Evolutionary conservation across 2,113 vertebrate species (phyloP).

Genomic region (Vanacampus margaritifer): DNA sequence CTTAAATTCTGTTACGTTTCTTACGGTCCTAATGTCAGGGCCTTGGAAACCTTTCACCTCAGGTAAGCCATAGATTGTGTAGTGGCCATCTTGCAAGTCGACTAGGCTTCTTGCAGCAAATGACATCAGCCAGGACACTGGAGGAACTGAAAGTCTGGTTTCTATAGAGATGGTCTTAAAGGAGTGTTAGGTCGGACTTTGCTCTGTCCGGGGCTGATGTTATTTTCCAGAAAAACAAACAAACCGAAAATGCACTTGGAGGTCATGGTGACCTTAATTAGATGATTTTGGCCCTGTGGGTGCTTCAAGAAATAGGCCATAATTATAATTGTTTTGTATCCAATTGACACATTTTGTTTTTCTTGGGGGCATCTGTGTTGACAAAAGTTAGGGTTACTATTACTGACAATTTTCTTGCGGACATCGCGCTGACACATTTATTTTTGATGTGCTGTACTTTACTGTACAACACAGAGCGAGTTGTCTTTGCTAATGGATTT

Average conservation of each 20-base stretch:
- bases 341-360: neutral
- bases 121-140: conserved; percentile 9
- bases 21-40: neutral
- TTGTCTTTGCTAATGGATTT: conserved; percentile 30
- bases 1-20: neutral
- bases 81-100: conserved; percentile 7
- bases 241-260: neutral
- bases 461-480: conserved; percentile 17
- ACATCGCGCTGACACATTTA: neutral
- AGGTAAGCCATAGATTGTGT: neutral
- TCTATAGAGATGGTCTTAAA: neutral
- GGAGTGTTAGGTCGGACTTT: conserved; percentile 1
- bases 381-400: neutral
- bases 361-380: neutral
- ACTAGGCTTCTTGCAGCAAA: conserved; percentile 4
- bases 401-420: neutral
- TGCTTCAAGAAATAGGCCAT: neutral
- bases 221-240: conserved; percentile 1
- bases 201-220: neutral
- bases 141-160: conserved; percentile 12
- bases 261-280: neutral
- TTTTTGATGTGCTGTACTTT: neutral
- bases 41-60: neutral
- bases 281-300: neutral
- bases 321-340: neutral